These are phyloP conservation scores for Morpho achilles DNA, from an alignment of 2,888 invertebrate species.

Conservation along the genomic window DNA sequence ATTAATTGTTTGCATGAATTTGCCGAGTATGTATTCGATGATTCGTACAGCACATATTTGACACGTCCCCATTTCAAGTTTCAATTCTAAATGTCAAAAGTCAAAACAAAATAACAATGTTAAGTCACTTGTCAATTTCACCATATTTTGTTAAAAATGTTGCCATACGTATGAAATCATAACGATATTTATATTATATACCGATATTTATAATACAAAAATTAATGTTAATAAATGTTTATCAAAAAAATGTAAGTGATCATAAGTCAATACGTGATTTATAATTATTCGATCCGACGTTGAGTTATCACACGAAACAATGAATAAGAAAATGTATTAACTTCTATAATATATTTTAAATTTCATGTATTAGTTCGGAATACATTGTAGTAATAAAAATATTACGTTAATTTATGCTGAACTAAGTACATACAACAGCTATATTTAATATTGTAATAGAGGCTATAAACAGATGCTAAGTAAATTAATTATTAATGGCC, in stretches of 20 bases:
- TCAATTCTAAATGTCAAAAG: constrained; percentile 21
- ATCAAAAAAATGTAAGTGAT: too few relatives aligned
- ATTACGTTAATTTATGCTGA: not conserved
- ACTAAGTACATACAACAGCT: too few relatives aligned
- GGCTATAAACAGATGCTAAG: too few relatives aligned
- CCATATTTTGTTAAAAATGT: too few relatives aligned
- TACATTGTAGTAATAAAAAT: too few relatives aligned
- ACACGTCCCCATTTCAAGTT: constrained; percentile 27
- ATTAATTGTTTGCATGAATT: constrained; percentile 15
- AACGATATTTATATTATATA: too few relatives aligned
- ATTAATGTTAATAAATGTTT: too few relatives aligned
- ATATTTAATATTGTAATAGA: too few relatives aligned
- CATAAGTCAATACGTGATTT: too few relatives aligned
- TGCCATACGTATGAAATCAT: too few relatives aligned
- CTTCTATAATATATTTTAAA: not conserved
- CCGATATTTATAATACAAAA: too few relatives aligned
- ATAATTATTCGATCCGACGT: not conserved
- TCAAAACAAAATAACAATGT: too few relatives aligned
- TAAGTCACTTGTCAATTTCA: constrained; percentile 12
- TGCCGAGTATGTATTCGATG: constrained; percentile 19
- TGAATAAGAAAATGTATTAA: not conserved
- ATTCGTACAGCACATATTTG: constrained; percentile 18
- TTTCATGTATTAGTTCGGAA: not conserved
- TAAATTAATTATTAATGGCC: constrained; percentile 10
- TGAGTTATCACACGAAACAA: not conserved